phyloP scores from a whole-genome alignment of 2,797 vertebrate genomes.

The Molossus alvarezi region DNA sequence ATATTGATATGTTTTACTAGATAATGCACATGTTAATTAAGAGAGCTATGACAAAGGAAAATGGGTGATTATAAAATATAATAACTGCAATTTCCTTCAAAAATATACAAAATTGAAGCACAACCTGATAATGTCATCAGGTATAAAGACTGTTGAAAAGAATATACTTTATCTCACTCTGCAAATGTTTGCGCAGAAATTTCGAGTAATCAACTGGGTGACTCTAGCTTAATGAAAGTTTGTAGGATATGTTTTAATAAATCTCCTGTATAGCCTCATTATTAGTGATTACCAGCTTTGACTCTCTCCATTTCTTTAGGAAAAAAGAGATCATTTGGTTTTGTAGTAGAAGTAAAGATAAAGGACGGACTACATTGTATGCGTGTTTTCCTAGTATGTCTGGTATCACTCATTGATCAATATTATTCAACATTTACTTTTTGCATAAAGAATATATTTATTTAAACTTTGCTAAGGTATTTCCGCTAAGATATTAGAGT shows the following conservation, averaged over 20 bases:
- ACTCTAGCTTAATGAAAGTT: conserved; percentile 84
- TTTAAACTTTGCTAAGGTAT: conserved; percentile 62
- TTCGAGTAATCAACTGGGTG: conserved; percentile 76
- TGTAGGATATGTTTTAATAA: conserved; percentile 78
- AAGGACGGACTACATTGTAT: conserved; percentile 36
- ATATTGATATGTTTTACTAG: neutral
- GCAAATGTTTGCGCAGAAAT: conserved; percentile 86
- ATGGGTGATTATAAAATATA: conserved; percentile 65
- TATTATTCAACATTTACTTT: conserved; percentile 64
- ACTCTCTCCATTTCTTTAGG: conserved; percentile 73
- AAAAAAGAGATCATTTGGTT: conserved; percentile 70
- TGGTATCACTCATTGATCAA: neutral
- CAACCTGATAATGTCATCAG: conserved; percentile 73
- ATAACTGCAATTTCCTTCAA: conserved; percentile 77
- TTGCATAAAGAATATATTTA: conserved; percentile 12
- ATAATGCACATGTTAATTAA: conserved; percentile 35
- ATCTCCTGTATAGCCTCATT: conserved; percentile 10
- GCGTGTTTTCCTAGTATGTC: conserved; percentile 46
- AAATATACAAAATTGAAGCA: conserved; percentile 63
- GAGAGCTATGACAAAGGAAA: conserved; percentile 76
- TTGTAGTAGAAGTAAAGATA: neutral
- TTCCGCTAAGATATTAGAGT: conserved; percentile 21
- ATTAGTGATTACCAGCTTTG: conserved; percentile 66
- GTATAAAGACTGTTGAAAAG: conserved; percentile 80
- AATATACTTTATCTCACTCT: conserved; percentile 81